Evolutionary conservation across 2,797 vertebrate genomes (phyloP).

Genomic region (Scarus forsteni): DNA sequence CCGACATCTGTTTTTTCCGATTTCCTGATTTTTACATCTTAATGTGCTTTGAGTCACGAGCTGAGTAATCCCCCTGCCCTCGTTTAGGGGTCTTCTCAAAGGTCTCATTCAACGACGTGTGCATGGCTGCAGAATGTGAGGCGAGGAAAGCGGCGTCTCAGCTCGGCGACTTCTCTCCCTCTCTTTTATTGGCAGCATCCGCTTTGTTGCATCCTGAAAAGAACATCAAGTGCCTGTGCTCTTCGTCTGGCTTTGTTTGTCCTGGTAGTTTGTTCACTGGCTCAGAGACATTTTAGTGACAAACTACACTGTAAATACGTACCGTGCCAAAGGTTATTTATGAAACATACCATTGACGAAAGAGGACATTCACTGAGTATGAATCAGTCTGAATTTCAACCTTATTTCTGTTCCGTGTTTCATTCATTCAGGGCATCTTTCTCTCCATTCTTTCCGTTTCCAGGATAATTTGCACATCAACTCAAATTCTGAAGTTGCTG

Average conservation of each 20-base stretch:
- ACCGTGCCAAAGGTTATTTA: conserved; percentile 45
- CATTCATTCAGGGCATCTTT: conserved; percentile 18
- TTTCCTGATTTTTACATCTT: conserved; percentile 41
- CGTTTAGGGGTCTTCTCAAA: conserved; percentile 39
- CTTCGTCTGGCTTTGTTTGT: conserved; percentile 49
- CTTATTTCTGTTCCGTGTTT: conserved; percentile 14
- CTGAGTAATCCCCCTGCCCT: conserved; percentile 45
- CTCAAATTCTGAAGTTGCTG: neutral
- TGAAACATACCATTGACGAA: conserved; percentile 19
- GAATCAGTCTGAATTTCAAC: conserved; percentile 25
- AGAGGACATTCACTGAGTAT: conserved; percentile 1
- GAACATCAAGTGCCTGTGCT: conserved; percentile 78
- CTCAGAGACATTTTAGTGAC: conserved; percentile 17
- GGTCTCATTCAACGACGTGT: conserved; percentile 50
- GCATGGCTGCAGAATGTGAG: conserved; percentile 56
- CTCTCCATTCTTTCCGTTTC: conserved; percentile 1
- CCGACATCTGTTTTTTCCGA: conserved; percentile 34
- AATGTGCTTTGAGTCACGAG: conserved; percentile 42
- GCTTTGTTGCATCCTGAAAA: conserved; percentile 64
- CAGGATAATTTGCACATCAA: conserved; percentile 4
- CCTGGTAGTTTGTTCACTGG: conserved; percentile 18
- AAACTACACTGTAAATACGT: conserved; percentile 23
- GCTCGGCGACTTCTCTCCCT: conserved; percentile 30
- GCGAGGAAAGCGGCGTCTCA: conserved; percentile 2
- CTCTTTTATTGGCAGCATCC: conserved; percentile 43